Evolutionary conservation across 2,797 vertebrate genomes (phyloP).

Genomic region (Cuniculus paca): DNA sequence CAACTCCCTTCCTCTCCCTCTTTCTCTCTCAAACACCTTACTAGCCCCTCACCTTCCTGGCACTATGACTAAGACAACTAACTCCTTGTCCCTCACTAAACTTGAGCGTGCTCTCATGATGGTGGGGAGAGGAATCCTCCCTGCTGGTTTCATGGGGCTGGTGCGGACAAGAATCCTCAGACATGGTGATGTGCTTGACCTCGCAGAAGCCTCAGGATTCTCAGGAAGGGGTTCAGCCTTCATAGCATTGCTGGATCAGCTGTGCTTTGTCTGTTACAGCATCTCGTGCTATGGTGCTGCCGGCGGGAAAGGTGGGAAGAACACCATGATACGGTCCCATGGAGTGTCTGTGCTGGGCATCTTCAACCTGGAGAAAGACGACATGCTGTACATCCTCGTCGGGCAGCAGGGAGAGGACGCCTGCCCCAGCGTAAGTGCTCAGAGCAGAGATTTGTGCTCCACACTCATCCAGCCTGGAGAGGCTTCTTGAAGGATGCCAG

Average conservation of each 20-base stretch:
- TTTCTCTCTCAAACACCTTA: background rate
- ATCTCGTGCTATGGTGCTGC: conserved; percentile 97
- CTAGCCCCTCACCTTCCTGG: background rate
- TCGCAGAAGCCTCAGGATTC: background rate
- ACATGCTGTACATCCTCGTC: conserved; percentile 95
- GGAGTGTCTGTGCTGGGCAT: conserved; percentile 95
- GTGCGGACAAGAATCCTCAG: background rate
- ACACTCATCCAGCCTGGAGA: background rate
- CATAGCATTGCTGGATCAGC: rapidly evolving
- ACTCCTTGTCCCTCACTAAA: background rate
- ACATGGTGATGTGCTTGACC: rapidly evolving
- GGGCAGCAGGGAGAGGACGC: conserved; percentile 98
- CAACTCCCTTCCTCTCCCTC: background rate
- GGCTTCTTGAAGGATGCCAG: background rate
- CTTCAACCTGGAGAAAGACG: conserved; percentile 94
- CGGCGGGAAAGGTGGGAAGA: conserved; percentile 96
- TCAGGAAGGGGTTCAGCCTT: background rate
- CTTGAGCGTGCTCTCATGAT: background rate
- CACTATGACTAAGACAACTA: background rate
- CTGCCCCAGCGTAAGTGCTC: conserved; percentile 95
- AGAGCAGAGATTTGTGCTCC: background rate
- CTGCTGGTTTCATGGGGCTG: background rate
- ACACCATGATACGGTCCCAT: conserved; percentile 92
- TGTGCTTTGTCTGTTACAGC: conserved; percentile 87
- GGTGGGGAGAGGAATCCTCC: background rate